phyloP scores from a whole-genome alignment of 2,888 invertebrate genomes.

The Polyploca ridens region DNA sequence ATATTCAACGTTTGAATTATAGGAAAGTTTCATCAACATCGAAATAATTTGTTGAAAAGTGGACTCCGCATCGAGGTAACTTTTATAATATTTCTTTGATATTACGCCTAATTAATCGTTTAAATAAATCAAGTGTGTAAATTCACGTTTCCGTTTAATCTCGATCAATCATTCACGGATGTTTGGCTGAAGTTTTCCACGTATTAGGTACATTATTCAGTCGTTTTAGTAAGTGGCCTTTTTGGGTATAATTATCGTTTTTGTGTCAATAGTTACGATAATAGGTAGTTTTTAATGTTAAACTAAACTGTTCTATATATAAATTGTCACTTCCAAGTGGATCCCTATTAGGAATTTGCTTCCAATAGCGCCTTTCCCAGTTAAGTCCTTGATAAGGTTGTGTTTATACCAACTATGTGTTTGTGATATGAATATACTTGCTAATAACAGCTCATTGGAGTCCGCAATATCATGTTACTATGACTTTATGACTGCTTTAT shows the following conservation, averaged over 20 bases:
- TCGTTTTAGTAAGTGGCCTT: background rate
- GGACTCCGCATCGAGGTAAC: conserved; percentile 56
- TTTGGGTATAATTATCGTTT: conserved; percentile 24
- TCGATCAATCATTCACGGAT: conserved; percentile 24
- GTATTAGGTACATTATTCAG: background rate
- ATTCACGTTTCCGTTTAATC: conserved; percentile 25
- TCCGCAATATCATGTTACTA: background rate
- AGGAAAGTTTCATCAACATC: conserved; percentile 18
- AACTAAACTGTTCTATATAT: background rate
- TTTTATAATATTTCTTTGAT: conserved; percentile 48
- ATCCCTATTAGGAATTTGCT: background rate
- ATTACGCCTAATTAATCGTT: conserved; percentile 45
- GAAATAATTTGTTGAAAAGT: conserved; percentile 31
- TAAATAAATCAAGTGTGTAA: conserved; percentile 45
- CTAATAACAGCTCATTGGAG: background rate
- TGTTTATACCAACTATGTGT: background rate
- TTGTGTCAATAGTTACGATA: conserved; percentile 46
- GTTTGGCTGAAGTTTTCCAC: conserved; percentile 16
- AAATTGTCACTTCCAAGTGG: background rate
- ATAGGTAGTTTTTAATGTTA: conserved; percentile 1
- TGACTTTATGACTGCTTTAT: background rate
- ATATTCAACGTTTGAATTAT: conserved; percentile 20
- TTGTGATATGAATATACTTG: background rate
- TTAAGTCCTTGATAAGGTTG: background rate
- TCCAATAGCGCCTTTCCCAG: background rate